Percentiles rank a stretch among this genome's conserved stretches.
phyloP scores from a whole-genome alignment of 2,113 vertebrate genomes.

The Coregonus clupeaformis region DNA sequence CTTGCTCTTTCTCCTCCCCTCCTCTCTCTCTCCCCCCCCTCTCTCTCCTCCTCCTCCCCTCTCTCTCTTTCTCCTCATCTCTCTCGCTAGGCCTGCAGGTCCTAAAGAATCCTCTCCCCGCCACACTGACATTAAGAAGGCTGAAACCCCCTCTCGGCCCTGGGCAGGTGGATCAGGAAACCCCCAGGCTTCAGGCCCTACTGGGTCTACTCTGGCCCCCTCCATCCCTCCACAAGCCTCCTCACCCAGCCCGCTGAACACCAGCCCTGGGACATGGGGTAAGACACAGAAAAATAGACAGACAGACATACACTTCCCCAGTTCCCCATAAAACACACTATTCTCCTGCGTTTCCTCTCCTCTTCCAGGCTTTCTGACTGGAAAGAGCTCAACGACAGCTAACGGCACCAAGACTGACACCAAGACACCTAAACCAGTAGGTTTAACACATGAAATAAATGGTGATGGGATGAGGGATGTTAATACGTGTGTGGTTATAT shows the following conservation, averaged over 20 bases:
- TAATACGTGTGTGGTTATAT: background rate
- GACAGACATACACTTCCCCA: background rate
- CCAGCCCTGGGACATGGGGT: background rate
- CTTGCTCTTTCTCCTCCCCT: background rate
- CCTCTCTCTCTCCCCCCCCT: background rate
- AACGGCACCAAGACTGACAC: conserved; percentile 38
- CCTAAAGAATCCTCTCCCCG: background rate
- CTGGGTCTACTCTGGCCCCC: background rate
- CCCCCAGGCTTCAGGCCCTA: background rate
- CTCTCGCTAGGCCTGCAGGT: background rate
- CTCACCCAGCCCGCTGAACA: background rate
- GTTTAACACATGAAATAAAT: too few relatives aligned
- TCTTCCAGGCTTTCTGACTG: conserved; percentile 48
- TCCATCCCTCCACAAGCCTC: background rate
- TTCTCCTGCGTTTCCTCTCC: background rate
- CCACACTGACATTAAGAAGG: background rate
- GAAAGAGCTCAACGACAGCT: conserved; percentile 23
- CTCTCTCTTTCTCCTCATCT: background rate
- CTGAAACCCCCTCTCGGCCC: conserved; percentile 2
- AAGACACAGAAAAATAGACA: background rate
- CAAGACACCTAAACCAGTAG: conserved; percentile 17
- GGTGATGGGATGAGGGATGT: conserved; percentile 56
- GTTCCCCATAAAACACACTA: background rate
- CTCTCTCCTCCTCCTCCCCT: background rate
- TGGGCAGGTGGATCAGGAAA: background rate